phyloP scores from a whole-genome alignment of 2,888 invertebrate species.

The Sphaerophoria taeniata region DNA sequence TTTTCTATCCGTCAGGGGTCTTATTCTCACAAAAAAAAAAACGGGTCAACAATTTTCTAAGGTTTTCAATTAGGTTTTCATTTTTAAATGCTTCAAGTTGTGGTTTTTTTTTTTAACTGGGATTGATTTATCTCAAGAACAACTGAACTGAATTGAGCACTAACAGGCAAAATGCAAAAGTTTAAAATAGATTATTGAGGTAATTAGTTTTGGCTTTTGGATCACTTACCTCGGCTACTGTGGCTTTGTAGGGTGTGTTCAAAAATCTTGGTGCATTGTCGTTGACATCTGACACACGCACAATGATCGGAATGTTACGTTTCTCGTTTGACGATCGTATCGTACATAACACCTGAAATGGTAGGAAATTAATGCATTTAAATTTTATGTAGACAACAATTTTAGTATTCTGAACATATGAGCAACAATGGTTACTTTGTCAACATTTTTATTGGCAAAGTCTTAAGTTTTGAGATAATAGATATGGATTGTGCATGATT shows the following conservation, averaged over 20 bases:
- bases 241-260: conserved; percentile 92
- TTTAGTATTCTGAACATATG: no score
- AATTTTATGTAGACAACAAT: neutral
- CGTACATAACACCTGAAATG: conserved; percentile 90
- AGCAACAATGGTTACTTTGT: no score
- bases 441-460: no score
- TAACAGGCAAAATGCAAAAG: neutral
- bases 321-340: conserved; percentile 91
- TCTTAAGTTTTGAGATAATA: no score
- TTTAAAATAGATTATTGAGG: conserved; percentile 6
- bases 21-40: conserved; percentile 24
- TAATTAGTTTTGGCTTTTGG: conserved; percentile 41
- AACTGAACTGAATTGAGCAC: neutral
- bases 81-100: neutral
- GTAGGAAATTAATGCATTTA: conserved; percentile 30
- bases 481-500: no score
- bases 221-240: conserved; percentile 91
- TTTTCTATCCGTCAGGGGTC: conserved; percentile 31
- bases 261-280: conserved; percentile 94
- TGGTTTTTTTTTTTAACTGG: neutral
- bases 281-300: conserved; percentile 94
- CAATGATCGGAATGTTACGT: conserved; percentile 93
- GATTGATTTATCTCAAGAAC: conserved; percentile 43
- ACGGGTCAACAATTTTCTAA: conserved; percentile 58
- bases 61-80: neutral